Evolutionary conservation across 2,113 vertebrate genomes (phyloP), one percentile per base, ranked within the genome.

Genomic region (Salvelinus alpinus): DNA sequence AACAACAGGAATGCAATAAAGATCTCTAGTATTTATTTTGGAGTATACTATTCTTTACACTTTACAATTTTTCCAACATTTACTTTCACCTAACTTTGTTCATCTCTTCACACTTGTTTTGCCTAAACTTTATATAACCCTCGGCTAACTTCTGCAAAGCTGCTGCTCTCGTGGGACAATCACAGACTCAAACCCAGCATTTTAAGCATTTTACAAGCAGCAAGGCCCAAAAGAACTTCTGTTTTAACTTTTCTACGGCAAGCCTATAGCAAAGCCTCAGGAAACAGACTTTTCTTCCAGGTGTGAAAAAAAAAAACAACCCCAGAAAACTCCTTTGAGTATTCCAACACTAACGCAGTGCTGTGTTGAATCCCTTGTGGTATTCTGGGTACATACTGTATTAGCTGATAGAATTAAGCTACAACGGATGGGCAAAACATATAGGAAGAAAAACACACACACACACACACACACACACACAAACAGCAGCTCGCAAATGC

Each of bases 81-180:
- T 79, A n/a, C 80, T 79, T 71, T 72, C 87, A 81, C 81, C 80
- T 80, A 92, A 90, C 90, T 92, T 92, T 82, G 79, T 85, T 80
- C 84, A 85, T 82, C 71, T 57, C 73, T 82, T 44, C n/a, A 64
- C 81, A 82, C 86, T 88, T 68, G 16, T 62, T 90, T 84, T 62
- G 69, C 90, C 90, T 90, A 89, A 90, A 92, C 89, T 90, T 89
- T 86, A 89, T 74, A 87, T 92, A 91, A 92, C 91, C 91, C 90
- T 90, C 86, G 67, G 89, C 88, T 81, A 91, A 92, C 90, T 92
- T 90, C 88, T 84, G 88, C 88, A 88, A 90, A 89, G 87, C 89
- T 88, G 79, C 70, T 79, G 57, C 78, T 87, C 91, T 91, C 90
- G 78, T 88, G 91, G 91, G 91, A 92, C 77, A 88, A 90, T 90